Percentiles rank a stretch among this genome's conserved stretches.
Evolutionary conservation across 2,797 vertebrate genomes (phyloP).

Genomic region (Thripadectes ignobilis): DNA sequence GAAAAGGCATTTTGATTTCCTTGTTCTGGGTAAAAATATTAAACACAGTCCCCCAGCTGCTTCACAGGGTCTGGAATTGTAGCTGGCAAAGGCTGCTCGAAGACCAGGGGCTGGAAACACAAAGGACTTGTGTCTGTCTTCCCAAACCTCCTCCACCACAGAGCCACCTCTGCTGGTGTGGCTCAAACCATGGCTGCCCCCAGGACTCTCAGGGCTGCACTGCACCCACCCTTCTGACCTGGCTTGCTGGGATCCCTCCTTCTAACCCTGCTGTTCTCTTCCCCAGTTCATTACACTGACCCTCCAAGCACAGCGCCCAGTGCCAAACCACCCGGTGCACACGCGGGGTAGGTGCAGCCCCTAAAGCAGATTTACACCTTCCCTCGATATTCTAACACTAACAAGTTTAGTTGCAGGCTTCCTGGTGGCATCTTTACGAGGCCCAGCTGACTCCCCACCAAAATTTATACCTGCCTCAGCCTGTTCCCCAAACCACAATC

Average conservation of each 20-base stretch:
- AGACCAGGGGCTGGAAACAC: fast-evolving
- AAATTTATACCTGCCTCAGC: slow-evolving; percentile 67
- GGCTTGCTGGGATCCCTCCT: neutral
- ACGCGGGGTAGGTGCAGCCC: neutral
- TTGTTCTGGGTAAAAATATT: neutral
- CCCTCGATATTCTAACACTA: slow-evolving; percentile 55
- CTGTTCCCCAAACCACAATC: slow-evolving; percentile 55
- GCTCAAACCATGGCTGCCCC: neutral
- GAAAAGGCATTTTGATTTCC: neutral
- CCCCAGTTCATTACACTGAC: neutral
- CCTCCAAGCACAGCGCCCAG: neutral
- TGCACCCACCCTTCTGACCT: neutral
- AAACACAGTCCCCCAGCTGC: neutral
- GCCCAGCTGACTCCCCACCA: slow-evolving; percentile 55
- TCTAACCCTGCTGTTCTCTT: neutral
- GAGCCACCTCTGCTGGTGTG: neutral
- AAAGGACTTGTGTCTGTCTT: neutral
- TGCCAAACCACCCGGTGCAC: neutral
- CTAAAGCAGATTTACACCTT: slow-evolving; percentile 54
- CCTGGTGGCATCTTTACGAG: slow-evolving; percentile 65
- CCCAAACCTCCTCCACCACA: neutral
- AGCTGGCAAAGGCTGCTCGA: neutral
- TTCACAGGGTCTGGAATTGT: neutral
- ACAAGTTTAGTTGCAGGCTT: slow-evolving; percentile 67
- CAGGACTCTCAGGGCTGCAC: neutral